Percentiles rank a stretch among this genome's conserved stretches.
Conservation (phyloP, 2,888 invertebrate species). For the Lamellibrachia satsuma region DNA sequence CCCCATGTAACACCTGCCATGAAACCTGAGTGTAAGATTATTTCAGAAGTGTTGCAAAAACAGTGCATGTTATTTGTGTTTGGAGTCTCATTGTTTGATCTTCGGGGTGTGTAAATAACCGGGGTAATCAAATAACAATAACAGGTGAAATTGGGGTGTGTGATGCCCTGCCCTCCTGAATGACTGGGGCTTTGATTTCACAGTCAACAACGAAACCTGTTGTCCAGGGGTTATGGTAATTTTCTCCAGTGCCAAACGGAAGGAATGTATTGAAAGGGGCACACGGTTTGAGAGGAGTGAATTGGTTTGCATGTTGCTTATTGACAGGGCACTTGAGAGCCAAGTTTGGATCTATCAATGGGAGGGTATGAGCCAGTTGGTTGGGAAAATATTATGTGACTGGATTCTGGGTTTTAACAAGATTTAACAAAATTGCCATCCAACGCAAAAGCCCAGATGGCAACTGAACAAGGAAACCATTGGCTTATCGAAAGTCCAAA, state of each 20-base stretch:
- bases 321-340: no score
- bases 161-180: background rate
- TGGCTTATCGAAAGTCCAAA: no score
- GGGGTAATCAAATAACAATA: constrained; percentile 9
- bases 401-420: no score
- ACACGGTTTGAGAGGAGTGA: background rate
- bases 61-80: background rate
- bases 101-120: background rate
- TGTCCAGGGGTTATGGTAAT: background rate
- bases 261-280: background rate
- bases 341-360: no score
- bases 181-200: background rate
- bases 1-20: background rate
- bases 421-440: no score
- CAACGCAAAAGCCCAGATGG: no score
- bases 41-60: background rate
- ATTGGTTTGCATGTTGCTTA: no score
- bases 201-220: background rate
- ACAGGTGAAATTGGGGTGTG: background rate
- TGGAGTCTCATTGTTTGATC: background rate
- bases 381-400: no score
- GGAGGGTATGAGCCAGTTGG: no score
- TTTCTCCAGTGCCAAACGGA: background rate
- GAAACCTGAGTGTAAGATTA: background rate
- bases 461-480: no score